Evolutionary conservation across 92 coral and sea anemone species (phyloP).

Genomic region (Epizoanthus ramosus): DNA sequence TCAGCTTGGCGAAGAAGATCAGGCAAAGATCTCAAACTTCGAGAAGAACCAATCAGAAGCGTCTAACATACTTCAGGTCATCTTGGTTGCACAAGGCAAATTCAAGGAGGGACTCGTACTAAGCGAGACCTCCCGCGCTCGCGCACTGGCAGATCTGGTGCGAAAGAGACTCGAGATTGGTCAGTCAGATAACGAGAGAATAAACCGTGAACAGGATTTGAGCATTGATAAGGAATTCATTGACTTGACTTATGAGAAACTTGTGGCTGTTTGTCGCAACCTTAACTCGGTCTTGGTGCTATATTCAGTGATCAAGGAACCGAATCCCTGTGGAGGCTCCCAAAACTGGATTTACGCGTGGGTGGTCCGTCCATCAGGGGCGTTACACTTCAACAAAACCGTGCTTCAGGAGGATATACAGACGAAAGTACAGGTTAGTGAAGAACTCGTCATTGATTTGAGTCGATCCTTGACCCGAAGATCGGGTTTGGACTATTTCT

Average conservation of each 20-base stretch:
- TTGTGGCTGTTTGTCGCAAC: constrained; percentile 42
- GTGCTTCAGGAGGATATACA: constrained; percentile 26
- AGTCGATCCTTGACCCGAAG: constrained; percentile 40
- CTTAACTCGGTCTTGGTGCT: constrained; percentile 49
- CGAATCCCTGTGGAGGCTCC: constrained; percentile 24
- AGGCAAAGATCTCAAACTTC: constrained; percentile 67
- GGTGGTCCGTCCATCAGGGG: constrained; percentile 54
- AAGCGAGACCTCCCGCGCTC: constrained; percentile 56
- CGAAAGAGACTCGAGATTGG: constrained; percentile 26
- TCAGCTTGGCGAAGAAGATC: constrained; percentile 69
- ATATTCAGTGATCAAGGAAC: constrained; percentile 64
- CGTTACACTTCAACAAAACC: constrained; percentile 51
- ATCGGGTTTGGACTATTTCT: constrained; percentile 10
- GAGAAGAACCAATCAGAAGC: constrained; percentile 72
- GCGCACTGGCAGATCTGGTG: constrained; percentile 58
- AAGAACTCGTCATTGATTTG: constrained; percentile 44
- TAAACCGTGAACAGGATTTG: neutral
- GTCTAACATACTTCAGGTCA: constrained; percentile 57
- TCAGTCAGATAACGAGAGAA: neutral
- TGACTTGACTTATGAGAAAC: constrained; percentile 40
- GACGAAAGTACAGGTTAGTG: constrained; percentile 49
- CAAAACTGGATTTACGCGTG: constrained; percentile 47
- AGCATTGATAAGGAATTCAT: constrained; percentile 36
- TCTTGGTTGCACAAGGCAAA: constrained; percentile 54
- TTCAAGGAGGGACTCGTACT: constrained; percentile 63